phyloP scores from a whole-genome alignment of 2,797 vertebrate species.

The Micrastur ruficollis region DNA sequence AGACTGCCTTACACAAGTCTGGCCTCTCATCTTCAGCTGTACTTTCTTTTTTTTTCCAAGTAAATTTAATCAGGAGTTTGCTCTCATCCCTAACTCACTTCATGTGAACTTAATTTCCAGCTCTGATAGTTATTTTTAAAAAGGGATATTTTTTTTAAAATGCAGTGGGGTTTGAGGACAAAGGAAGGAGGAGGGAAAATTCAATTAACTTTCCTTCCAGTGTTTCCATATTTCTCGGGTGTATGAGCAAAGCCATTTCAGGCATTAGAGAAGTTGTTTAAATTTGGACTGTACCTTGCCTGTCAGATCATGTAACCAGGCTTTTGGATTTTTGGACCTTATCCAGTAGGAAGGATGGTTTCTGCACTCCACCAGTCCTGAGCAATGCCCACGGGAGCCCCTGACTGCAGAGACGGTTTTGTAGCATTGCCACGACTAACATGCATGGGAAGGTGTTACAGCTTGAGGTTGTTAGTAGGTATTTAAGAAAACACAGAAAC shows the following conservation, averaged over 20 bases:
- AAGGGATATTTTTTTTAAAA: not conserved
- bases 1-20: not conserved
- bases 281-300: not conserved
- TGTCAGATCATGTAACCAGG: not conserved
- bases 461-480: not conserved
- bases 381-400: not conserved
- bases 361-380: not conserved
- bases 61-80: constrained; percentile 90
- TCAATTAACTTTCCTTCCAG: constrained; percentile 30
- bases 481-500: not conserved
- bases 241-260: not conserved
- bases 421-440: not conserved
- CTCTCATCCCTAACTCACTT: constrained; percentile 76
- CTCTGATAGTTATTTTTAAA: constrained; percentile 54
- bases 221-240: constrained; percentile 1
- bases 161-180: not conserved
- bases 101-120: constrained; percentile 91
- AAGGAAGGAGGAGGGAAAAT: constrained; percentile 14
- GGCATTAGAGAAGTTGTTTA: not conserved
- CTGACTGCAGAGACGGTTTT: fast-evolving
- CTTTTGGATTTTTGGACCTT: not conserved
- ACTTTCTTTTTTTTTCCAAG: not conserved
- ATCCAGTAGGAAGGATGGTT: not conserved
- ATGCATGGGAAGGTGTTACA: not conserved
- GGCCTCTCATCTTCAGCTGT: not conserved